A percentile compares a stretch with the other conserved stretches of the same genome.
Evolutionary conservation across 2,113 vertebrate species (phyloP).

Genomic region (Trochalopteron elliotii): DNA sequence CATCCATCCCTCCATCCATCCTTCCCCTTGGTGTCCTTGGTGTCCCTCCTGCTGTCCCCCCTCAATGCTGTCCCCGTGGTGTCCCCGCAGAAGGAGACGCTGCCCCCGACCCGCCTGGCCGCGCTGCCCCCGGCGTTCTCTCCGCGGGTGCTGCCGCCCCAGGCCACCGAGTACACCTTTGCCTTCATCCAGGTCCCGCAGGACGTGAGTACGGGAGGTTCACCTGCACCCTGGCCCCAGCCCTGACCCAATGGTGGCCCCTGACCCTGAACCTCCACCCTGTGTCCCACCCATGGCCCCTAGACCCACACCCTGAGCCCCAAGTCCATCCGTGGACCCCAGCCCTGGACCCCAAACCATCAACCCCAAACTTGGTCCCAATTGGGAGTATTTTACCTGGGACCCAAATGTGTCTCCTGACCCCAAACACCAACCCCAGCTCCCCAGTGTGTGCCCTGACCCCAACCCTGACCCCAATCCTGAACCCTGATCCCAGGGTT

Average conservation of each 20-base stretch:
- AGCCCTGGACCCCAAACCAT: not conserved
- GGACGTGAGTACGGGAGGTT: not conserved
- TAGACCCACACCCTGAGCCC: too few relatives aligned
- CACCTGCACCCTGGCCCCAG: not conserved
- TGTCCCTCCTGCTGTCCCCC: not conserved
- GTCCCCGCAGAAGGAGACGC: not conserved
- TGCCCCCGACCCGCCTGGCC: not conserved
- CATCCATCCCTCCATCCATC: too few relatives aligned
- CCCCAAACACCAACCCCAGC: not conserved
- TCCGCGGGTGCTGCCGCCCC: not conserved
- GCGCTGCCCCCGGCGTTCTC: not conserved
- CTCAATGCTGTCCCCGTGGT: not conserved
- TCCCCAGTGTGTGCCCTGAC: not conserved
- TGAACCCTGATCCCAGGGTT: not conserved
- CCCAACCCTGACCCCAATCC: not conserved
- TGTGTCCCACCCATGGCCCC: too few relatives aligned
- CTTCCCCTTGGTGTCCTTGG: not conserved
- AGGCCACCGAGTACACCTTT: not conserved
- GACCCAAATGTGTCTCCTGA: not conserved
- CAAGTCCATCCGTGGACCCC: too few relatives aligned
- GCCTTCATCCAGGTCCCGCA: slow-evolving; percentile 30
- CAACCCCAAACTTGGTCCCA: not conserved
- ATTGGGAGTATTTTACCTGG: rapidly evolving
- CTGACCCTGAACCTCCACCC: not conserved
- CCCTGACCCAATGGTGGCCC: too few relatives aligned